Base-by-base conservation (phyloP, 2,113 vertebrate genomes). In the Ageneiosus marmoratus region DNA sequence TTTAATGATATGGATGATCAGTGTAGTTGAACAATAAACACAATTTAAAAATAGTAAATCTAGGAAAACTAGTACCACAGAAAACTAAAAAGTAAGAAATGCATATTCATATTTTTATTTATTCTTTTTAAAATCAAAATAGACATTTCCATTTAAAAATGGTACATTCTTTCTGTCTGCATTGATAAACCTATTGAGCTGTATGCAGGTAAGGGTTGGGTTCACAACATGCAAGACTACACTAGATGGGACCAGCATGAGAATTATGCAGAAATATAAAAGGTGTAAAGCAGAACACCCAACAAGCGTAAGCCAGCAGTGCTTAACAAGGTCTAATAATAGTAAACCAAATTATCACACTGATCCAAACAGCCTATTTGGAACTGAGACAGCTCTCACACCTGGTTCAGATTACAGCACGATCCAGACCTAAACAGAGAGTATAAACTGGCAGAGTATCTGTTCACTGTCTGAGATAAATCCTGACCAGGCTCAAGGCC, bases 301-400 rank as follows among this genome's bases (percentile, higher is more conserved):
- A 44, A 20, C 34, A 22, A 7, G 67, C 16, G 41, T 44, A 41
- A 4, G 10, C 67, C 8, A 44, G 37, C 34, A 44, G 20, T 70
- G 37, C 67, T 44, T 12, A 70, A 20, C 9, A 44, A 34, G 37
- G 20, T 44, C 37, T 44, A 70, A 41, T 70, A 9, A 70, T 11
- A 44, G 67, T 70, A 70, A 70, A 70, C 37, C 67, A 44, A 22
- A 24, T 70, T 3, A 70, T 44, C 67, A 20, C 34, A 44, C 67
- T 70, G 67, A 70, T 70, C 37, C 67, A 70, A 69, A 70, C 34
- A 44, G 20, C 34, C 37, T 44, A 44, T 70, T 70, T 70, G 37
- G 37, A 69, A 69, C 65, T 0, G 37, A 41, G 65, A 37, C 18
- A 10, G 15, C 29, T 22, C 18, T 8, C 67, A 70, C 37, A 41